Conservation (phyloP, 2,888 invertebrate genomes). For the Margaritifera margaritifera region DNA sequence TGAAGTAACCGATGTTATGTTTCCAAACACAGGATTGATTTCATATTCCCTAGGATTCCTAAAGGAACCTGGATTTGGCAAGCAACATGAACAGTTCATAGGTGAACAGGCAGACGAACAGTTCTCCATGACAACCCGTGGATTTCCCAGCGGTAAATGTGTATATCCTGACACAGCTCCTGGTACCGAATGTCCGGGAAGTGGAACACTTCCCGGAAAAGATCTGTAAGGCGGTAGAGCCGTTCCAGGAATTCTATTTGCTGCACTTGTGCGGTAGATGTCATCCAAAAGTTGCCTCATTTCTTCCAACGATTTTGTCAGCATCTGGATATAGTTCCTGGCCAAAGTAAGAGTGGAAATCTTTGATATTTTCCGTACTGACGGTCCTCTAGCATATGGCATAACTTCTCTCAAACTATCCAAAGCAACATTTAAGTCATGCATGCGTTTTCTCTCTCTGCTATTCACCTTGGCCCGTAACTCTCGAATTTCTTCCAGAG, state of each 20-base stretch:
- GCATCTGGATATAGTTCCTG: slow-evolving; percentile 58
- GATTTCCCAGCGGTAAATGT: too few species aligned
- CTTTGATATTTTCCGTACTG: slow-evolving; percentile 62
- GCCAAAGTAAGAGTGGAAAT: slow-evolving; percentile 60
- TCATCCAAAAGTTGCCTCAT: slow-evolving; percentile 54
- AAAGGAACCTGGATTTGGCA: too few species aligned
- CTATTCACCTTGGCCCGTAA: slow-evolving; percentile 66
- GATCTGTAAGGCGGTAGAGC: slow-evolving; percentile 1
- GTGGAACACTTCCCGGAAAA: not conserved
- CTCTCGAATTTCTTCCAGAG: slow-evolving; percentile 34
- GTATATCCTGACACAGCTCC: too few species aligned
- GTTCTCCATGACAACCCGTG: too few species aligned
- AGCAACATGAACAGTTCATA: too few species aligned
- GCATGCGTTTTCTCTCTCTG: slow-evolving; percentile 73
- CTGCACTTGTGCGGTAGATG: slow-evolving; percentile 37
- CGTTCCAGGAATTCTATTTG: not conserved
- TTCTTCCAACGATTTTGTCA: slow-evolving; percentile 56
- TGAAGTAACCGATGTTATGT: too few species aligned
- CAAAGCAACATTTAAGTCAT: slow-evolving; percentile 71
- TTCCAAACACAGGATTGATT: too few species aligned
- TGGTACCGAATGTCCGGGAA: too few species aligned
- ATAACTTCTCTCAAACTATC: slow-evolving; percentile 65
- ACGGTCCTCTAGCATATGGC: slow-evolving; percentile 59
- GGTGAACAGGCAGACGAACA: too few species aligned
- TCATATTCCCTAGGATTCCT: too few species aligned